Base-by-base conservation (phyloP, 2,888 invertebrate genomes). In the Hypolimnas misippus region DNA sequence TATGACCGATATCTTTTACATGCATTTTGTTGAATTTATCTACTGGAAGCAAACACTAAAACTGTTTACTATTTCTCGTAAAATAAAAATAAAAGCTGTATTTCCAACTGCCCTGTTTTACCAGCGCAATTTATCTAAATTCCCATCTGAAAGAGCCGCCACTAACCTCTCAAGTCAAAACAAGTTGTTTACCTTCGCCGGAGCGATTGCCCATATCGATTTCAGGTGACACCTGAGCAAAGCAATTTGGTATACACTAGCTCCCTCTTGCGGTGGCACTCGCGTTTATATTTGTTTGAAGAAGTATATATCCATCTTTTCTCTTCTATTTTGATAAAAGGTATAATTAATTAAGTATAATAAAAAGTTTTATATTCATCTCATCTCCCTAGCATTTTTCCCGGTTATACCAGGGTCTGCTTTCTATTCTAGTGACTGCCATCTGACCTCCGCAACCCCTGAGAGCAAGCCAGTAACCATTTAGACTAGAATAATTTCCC, bases 171-270 rank as follows among this genome's bases (percentile, higher is more conserved):
- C 31, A 19, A 31, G 42, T 35, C 46, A 53, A 38, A 49, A 57
- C 57, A 62, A 62, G 31, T 62, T 57, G 62, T 62, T 57, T 57
- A 57, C 53, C 19, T 53, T 40, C 29, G 53, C 38, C 29, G 49
- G 38, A 14, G 8, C 29, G 53, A 60, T 60, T 53, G 35, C 59
- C 29, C 46, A 25, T 62, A 62, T 62, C 46, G 52, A 25, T 57
- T 46, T 57, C 62, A 31, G 19, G 25, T 38, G 35, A 33, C 62
- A 62, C 62, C 62, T 62, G 62, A 53, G 57, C 62, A 49, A 62
- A 44, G 53, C 4, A 33, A 29, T 49, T 8, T 29, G 7, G 8
- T 25, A 21, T 42, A 42, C 10, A 33, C 17, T 38, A n/a, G n/a
- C 44, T 25, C 5, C 14, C 7, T 35, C 19, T 46, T 14, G 19